Evolutionary conservation across 2,888 invertebrate genomes (phyloP).

Genomic region (Drosophila planitibia): DNA sequence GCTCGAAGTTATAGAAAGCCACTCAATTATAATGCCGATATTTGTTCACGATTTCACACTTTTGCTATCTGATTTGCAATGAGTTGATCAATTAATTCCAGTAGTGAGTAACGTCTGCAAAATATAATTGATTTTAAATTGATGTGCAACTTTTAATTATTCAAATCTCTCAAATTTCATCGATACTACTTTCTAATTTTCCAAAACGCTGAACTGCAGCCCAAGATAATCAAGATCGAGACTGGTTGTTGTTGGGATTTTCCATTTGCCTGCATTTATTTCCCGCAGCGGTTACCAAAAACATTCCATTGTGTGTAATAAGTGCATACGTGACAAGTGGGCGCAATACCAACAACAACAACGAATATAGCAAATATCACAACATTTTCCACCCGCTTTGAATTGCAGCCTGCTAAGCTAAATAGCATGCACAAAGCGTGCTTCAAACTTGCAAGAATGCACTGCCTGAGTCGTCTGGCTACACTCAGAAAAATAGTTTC

Average conservation of each 20-base stretch:
- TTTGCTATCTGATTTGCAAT: not conserved
- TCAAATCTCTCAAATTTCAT: not conserved
- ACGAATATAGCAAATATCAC: conserved; percentile 12
- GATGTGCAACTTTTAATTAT: not conserved
- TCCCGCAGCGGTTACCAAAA: not conserved
- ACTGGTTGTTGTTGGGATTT: conserved; percentile 11
- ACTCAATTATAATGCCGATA: conserved; percentile 50
- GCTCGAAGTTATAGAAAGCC: conserved; percentile 33
- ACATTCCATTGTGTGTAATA: conserved; percentile 20
- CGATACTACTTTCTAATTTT: not conserved
- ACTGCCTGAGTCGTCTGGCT: not conserved
- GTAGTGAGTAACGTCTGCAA: not conserved
- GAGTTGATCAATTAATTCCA: conserved; percentile 29
- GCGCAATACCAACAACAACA: conserved; percentile 20
- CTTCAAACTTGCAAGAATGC: not conserved
- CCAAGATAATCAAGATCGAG: not conserved
- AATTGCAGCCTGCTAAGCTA: conserved; percentile 16
- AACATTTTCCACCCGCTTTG: conserved; percentile 1
- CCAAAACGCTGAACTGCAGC: not conserved
- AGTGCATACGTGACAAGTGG: conserved; percentile 28
- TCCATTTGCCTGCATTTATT: conserved; percentile 26
- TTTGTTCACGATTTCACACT: not conserved
- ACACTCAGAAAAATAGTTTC: not conserved
- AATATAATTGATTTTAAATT: not conserved
- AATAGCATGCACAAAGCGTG: conserved; percentile 5